phyloP scores from a whole-genome alignment of 2,888 invertebrate genomes.

The Cephalotes varians region DNA sequence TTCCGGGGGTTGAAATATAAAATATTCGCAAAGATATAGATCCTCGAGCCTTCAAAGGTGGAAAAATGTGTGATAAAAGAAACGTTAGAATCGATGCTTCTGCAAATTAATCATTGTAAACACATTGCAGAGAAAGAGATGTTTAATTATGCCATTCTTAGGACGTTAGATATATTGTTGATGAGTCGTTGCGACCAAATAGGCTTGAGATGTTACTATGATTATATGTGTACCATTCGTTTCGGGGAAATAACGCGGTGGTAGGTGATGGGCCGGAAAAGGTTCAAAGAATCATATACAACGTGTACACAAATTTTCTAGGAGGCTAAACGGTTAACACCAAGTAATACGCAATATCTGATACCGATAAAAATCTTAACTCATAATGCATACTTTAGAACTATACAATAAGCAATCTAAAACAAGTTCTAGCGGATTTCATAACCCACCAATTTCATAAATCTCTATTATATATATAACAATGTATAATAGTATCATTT shows the following conservation, averaged over 20 bases:
- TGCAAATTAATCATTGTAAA: constrained; percentile 55
- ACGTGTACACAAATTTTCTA: constrained; percentile 66
- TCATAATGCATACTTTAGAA: constrained; percentile 57
- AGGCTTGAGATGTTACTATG: constrained; percentile 64
- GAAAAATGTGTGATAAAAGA: constrained; percentile 53
- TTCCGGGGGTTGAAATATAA: constrained; percentile 46
- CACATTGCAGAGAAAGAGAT: constrained; percentile 40
- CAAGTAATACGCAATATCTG: constrained; percentile 76
- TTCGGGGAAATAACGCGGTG: neutral
- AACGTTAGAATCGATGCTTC: constrained; percentile 65
- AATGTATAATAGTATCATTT: constrained; percentile 69
- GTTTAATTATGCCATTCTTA: constrained; percentile 65
- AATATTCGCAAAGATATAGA: constrained; percentile 61
- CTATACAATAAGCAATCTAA: constrained; percentile 63
- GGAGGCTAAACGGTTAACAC: constrained; percentile 73
- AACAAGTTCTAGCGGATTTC: constrained; percentile 65
- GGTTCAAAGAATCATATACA: constrained; percentile 53
- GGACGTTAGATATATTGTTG: constrained; percentile 67
- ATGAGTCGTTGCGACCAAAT: constrained; percentile 71
- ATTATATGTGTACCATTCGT: constrained; percentile 54
- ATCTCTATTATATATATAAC: constrained; percentile 57
- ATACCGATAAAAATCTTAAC: constrained; percentile 58
- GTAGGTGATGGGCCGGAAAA: constrained; percentile 6
- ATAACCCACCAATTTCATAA: constrained; percentile 64
- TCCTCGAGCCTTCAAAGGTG: constrained; percentile 51